Base-by-base conservation (phyloP, 2,113 vertebrate species). In the Cryptoleucopteryx plumbea region DNA sequence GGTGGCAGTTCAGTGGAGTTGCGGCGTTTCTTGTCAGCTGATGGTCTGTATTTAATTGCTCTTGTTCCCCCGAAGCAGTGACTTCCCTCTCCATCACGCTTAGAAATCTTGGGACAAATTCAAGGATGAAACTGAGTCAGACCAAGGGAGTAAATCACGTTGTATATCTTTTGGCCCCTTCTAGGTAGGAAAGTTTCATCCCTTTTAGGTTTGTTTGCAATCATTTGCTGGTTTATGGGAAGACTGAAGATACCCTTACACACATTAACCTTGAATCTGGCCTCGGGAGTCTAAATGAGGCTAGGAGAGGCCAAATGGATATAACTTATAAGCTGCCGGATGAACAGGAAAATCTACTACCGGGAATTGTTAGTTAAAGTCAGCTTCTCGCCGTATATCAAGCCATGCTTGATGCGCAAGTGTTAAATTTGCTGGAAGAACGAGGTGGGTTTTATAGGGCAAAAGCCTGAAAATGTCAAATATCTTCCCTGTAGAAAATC, bases 381-480 rank as follows among this genome's bases (percentile, higher is more conserved):
- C 61, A 86, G 63, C 67, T 80, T 73, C 75, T 65, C 4, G 2
- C 81, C 5, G 2, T 91, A 43, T 74, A 88, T 93, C 83, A 85
- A 84, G 26, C 59, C 0, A 0, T 72, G 61, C 34, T 90, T 4
- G 3, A 47, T 58, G 40, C 5, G 2, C 43, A 38, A 58, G 77
- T 13, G 23, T 81, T 85, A 42, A 71, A 81, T 40, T 68, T 80
- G 56, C 48, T 91, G 70, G 86, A 75, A 85, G 79, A 83, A 70
- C 0, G 3, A 63, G 47, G 53, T 87, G 68, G 45, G 29, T 45
- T 96, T 94, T 82, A n/a, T 77, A 53, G 92, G 77, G 95, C 90
- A 96, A 91, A 94, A 93, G 90, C 66, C 80, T 96, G 87, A 90
- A 92, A 96, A 95, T 90, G 91, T 96, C 80, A 90, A 70, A 75